Conservation (phyloP, 64 coral and sea anemone genomes). For the Stylophora pistillata region DNA sequence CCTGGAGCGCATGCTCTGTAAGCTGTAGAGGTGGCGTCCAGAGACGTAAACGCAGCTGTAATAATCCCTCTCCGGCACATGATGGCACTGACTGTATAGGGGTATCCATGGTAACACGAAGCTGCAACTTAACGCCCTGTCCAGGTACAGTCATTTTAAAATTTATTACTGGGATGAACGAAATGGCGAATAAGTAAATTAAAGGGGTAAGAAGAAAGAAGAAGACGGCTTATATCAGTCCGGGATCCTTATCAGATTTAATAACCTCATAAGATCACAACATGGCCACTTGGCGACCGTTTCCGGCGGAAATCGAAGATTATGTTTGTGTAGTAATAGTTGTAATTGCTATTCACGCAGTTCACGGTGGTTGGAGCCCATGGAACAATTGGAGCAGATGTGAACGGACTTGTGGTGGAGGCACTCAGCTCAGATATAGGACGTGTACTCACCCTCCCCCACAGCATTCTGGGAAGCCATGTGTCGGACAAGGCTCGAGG, state of each 20-base stretch:
- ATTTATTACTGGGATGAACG: not conserved
- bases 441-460: constrained; percentile 4
- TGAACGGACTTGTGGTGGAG: not conserved
- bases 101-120: not conserved
- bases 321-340: no score
- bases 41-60: constrained; percentile 14
- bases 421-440: not conserved
- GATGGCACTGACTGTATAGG: constrained; percentile 9
- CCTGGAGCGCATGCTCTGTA: constrained; percentile 23
- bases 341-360: not conserved
- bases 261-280: no score
- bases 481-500: not conserved
- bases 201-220: not conserved
- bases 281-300: no score
- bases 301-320: no score
- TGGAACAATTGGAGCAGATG: constrained; percentile 26
- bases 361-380: constrained; percentile 24
- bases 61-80: constrained; percentile 27
- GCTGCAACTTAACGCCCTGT: not conserved
- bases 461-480: constrained; percentile 8
- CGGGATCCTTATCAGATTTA: no score
- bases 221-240: not conserved
- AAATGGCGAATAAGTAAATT: not conserved
- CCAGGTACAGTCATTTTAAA: not conserved
- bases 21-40: constrained; percentile 23